phyloP scores from a whole-genome alignment of 2,888 invertebrate genomes.

The Frankliniella intonsa region DNA sequence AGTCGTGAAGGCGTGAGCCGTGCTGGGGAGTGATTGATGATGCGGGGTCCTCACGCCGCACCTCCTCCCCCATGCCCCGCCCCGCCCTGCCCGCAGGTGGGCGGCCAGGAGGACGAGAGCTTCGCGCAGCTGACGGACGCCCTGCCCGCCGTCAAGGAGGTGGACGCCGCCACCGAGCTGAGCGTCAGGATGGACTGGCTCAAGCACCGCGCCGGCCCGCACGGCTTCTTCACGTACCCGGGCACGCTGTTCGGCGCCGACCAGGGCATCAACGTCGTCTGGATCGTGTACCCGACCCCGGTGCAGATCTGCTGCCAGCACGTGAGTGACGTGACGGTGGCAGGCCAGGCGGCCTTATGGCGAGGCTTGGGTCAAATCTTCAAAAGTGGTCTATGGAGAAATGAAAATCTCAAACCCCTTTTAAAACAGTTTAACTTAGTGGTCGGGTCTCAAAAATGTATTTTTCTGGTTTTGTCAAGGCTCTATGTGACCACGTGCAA shows the following conservation, averaged over 20 bases:
- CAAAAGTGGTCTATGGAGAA: no score
- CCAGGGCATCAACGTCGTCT: slow-evolving; percentile 2
- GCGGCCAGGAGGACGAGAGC: background rate
- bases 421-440: no score
- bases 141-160: background rate
- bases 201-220: background rate
- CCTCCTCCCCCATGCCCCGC: no score
- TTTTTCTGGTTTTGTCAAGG: no score
- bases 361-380: no score
- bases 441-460: no score
- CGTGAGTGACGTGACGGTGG: background rate
- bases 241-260: slow-evolving; percentile 14
- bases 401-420: no score
- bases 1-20: no score
- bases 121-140: background rate
- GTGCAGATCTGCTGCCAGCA: slow-evolving; percentile 19
- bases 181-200: background rate
- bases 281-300: slow-evolving; percentile 10
- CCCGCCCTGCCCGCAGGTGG: background rate
- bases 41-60: no score
- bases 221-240: slow-evolving; percentile 19
- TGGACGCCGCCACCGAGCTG: background rate
- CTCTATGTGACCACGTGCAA: no score
- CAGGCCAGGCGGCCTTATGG: no score
- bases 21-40: no score